Evolutionary conservation across 1,140 invertebrate genomes (phyloP), one percentile per base, ranked within the genome.

Genomic region (Schlechtendalia chinensis): DNA sequence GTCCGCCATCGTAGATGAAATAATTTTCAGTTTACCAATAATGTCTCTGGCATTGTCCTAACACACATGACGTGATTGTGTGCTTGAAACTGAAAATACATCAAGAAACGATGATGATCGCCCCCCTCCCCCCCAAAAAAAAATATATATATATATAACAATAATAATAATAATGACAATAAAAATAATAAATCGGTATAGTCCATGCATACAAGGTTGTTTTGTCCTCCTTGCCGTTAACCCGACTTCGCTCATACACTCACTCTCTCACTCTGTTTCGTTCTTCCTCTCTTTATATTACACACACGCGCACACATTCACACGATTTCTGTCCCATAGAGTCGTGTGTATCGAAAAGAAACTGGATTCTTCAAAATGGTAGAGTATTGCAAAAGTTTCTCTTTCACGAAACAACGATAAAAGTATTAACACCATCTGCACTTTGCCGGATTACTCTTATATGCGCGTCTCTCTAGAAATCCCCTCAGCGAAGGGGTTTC

Each of bases 341-440:
- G 63, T 47, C 32, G 17, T n/a, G 17, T 50, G 47, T 2, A 71
- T 22, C 56, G 56, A 11, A 24, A 17, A 59, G 54, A 63, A 79
- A 61, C 75, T 27, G 29, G 74, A 77, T 77, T 77, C n/a, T 24
- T 54, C 39, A 32, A 50, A 63, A 79, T n/a, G 75, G 39, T 39
- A 16, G 5, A 72, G 75, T 54, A 50, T 61, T 29, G 75, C 58
- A 63, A 61, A 61, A 79, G 75, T 79, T 79, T 63, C 24, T 61
- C 22, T 47, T 63, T 45, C 24, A 6, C 54, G 72, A 63, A 63
- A 79, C 75, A 50, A 63, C 75, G 75, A 61, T 79, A 59, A 79
- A 79, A 79, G 58, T 79, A 79, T 63, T 63, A 79, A 79, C 58
- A 50, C 58, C 75, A 45, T 45, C 75, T 63, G 39, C 56, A 79